phyloP scores from a whole-genome alignment of 2,888 invertebrate genomes.

The Apodemia mormo region DNA sequence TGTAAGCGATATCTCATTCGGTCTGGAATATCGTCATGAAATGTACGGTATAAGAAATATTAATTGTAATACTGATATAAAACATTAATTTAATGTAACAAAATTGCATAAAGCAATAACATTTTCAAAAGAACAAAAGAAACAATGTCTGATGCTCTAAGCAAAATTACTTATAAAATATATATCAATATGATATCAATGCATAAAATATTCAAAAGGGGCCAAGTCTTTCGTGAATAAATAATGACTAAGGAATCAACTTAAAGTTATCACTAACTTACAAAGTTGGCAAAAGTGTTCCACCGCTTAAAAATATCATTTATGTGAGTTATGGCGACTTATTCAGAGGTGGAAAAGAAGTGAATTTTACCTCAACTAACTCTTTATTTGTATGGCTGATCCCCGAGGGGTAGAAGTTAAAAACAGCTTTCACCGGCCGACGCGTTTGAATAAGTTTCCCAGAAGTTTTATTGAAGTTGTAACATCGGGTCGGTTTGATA shows the following conservation, averaged over 20 bases:
- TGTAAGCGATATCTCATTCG: too few relatives aligned
- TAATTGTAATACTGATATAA: too few relatives aligned
- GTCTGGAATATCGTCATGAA: too few relatives aligned
- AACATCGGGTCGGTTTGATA: conserved; percentile 68
- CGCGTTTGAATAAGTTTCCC: conserved; percentile 58
- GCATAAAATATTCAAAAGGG: too few relatives aligned
- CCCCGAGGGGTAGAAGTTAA: conserved; percentile 74
- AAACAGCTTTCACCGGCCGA: conserved; percentile 69
- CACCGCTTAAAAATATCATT: conserved; percentile 49
- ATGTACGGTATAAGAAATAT: too few relatives aligned
- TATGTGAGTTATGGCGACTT: conserved; percentile 41
- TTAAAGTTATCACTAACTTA: background rate
- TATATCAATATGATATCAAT: too few relatives aligned
- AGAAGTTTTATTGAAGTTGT: conserved; percentile 61
- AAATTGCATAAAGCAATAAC: too few relatives aligned
- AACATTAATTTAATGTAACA: too few relatives aligned
- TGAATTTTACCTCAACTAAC: conserved; percentile 61
- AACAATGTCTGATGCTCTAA: too few relatives aligned
- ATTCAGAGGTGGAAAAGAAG: conserved; percentile 47
- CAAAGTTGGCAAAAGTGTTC: conserved; percentile 5
- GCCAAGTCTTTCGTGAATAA: too few relatives aligned
- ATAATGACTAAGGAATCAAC: background rate
- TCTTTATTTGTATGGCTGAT: conserved; percentile 74
- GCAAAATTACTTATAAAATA: too few relatives aligned
- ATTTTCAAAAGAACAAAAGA: too few relatives aligned